phyloP scores from a whole-genome alignment of 2,113 vertebrate species.

The Tragelaphus scriptus region DNA sequence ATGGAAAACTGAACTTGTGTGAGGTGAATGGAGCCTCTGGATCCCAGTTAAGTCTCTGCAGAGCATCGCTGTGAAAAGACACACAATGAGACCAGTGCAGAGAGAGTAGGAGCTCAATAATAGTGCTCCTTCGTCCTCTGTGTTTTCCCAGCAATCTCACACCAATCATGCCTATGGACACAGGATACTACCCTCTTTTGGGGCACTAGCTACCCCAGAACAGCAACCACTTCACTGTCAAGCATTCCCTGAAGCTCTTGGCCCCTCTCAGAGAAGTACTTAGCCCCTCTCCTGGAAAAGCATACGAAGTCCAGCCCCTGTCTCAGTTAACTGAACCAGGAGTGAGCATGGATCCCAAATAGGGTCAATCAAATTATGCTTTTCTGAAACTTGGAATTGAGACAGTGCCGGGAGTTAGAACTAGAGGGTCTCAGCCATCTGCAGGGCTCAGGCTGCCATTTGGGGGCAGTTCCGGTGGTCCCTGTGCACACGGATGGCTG shows the following conservation, averaged over 20 bases:
- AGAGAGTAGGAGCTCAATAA: background rate
- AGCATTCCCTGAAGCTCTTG: background rate
- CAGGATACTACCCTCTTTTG: background rate
- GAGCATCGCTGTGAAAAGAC: background rate
- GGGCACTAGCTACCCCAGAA: background rate
- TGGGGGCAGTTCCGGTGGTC: background rate
- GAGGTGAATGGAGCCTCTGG: background rate
- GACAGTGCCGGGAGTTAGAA: background rate
- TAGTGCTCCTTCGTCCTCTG: fast-evolving
- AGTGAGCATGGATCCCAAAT: background rate
- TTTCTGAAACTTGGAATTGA: background rate
- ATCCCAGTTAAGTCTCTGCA: background rate
- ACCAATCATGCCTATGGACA: background rate
- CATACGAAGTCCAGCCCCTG: fast-evolving
- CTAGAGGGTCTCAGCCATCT: background rate
- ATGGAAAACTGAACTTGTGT: background rate
- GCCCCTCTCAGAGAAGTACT: background rate
- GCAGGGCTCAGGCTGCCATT: background rate
- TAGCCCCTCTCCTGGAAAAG: background rate
- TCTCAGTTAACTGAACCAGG: background rate
- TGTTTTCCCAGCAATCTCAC: background rate
- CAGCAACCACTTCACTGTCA: background rate
- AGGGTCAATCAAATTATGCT: background rate
- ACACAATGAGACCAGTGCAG: fast-evolving
- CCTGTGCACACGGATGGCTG: fast-evolving